Conservation (phyloP, 2,113 vertebrate genomes). For the Pipra filicauda region DNA sequence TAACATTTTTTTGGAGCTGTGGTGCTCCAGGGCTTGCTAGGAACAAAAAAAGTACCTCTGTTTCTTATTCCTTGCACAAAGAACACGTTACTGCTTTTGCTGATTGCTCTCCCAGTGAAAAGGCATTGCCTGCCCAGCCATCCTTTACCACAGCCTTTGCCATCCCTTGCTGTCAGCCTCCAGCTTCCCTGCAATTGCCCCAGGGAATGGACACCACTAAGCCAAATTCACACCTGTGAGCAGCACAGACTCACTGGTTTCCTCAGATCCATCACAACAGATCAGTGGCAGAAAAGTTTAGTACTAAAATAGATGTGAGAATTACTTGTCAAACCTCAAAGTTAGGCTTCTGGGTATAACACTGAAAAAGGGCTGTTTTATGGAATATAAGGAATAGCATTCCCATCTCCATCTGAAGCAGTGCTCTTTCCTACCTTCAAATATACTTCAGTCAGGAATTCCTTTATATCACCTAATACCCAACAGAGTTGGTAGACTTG, state of each 20-base stretch:
- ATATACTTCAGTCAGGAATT: neutral
- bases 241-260: rapidly evolving
- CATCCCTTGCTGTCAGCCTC: neutral
- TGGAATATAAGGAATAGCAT: neutral
- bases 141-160: neutral
- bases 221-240: neutral
- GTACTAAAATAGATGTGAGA: neutral
- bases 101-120: neutral
- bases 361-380: neutral
- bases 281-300: neutral
- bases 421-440: neutral
- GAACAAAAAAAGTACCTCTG: neutral
- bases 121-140: neutral
- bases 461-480: neutral
- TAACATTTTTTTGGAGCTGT: neutral
- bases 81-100: neutral
- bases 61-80: neutral
- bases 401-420: neutral
- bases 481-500: neutral
- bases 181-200: neutral
- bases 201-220: neutral
- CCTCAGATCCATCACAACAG: rapidly evolving
- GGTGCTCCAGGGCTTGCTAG: neutral
- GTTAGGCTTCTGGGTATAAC: neutral
- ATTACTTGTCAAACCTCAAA: neutral